A percentile compares a stretch with the other conserved stretches of the same genome.
Evolutionary conservation across 1,140 invertebrate species (phyloP).

Genomic region (Trichogramma pretiosum): DNA sequence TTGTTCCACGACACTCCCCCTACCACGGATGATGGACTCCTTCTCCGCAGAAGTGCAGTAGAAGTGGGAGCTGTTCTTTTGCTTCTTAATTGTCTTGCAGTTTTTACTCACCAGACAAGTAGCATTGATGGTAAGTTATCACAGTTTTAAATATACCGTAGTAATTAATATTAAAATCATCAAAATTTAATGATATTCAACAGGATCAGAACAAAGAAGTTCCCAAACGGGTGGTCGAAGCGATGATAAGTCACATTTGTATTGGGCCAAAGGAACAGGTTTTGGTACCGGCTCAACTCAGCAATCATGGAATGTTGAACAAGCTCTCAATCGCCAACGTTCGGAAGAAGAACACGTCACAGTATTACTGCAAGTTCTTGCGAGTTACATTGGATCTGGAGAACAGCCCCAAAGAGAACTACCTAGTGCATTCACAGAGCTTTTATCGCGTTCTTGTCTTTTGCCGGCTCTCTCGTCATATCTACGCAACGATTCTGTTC

Average conservation of each 20-base stretch:
- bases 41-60: constrained; percentile 69
- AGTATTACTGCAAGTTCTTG: constrained; percentile 65
- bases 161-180: background rate
- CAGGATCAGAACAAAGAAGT: constrained; percentile 20
- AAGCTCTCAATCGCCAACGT: constrained; percentile 76
- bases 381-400: constrained; percentile 75
- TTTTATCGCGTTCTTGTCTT: constrained; percentile 73
- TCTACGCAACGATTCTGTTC: constrained; percentile 86
- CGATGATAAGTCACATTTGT: constrained; percentile 75
- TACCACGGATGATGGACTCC: constrained; percentile 70
- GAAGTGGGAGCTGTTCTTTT: constrained; percentile 76
- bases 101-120: constrained; percentile 75
- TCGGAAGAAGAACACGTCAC: constrained; percentile 91
- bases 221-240: constrained; percentile 29
- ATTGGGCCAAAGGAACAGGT: constrained; percentile 92
- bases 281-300: constrained; percentile 92
- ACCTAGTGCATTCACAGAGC: constrained; percentile 62
- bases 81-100: constrained; percentile 75
- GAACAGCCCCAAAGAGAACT: constrained; percentile 49
- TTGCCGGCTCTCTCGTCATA: constrained; percentile 84
- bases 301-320: constrained; percentile 92
- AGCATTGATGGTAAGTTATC: constrained; percentile 26
- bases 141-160: background rate
- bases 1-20: constrained; percentile 70
- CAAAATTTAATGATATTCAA: background rate